These are phyloP conservation scores for Drosophila ananassae DNA, from an alignment of 1,140 invertebrate species.

Conservation along the genomic window DNA sequence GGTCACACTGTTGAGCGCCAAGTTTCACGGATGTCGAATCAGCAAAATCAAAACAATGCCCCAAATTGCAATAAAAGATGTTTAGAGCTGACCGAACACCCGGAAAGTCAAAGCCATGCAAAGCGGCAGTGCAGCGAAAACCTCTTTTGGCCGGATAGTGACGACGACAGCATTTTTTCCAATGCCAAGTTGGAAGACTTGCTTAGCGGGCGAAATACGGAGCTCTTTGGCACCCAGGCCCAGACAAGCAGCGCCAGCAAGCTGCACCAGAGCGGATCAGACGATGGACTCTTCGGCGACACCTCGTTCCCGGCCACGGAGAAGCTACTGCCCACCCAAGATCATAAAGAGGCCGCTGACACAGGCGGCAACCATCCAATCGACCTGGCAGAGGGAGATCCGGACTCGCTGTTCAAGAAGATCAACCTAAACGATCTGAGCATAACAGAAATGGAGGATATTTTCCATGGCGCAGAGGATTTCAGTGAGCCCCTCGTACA, in stretches of 20 bases:
- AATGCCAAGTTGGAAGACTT: slow-evolving; percentile 61
- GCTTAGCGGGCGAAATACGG: slow-evolving; percentile 33
- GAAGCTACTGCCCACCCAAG: not conserved
- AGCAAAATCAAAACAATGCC: slow-evolving; percentile 16
- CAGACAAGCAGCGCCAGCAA: slow-evolving; percentile 19
- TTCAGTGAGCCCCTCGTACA: slow-evolving; percentile 47
- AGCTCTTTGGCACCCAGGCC: slow-evolving; percentile 41
- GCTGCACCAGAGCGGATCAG: slow-evolving; percentile 26
- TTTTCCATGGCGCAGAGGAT: slow-evolving; percentile 56
- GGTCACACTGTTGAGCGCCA: slow-evolving; percentile 17
- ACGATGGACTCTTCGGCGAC: slow-evolving; percentile 69
- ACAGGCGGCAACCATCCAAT: slow-evolving; percentile 9
- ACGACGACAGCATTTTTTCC: slow-evolving; percentile 71
- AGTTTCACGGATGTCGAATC: slow-evolving; percentile 17
- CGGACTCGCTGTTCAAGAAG: slow-evolving; percentile 49
- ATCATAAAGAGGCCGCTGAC: not conserved
- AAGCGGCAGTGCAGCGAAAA: slow-evolving; percentile 42
- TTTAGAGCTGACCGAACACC: slow-evolving; percentile 10
- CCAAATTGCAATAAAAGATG: slow-evolving; percentile 18
- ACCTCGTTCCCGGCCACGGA: slow-evolving; percentile 35
- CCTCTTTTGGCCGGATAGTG: slow-evolving; percentile 64
- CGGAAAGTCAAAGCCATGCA: slow-evolving; percentile 10
- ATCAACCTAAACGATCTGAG: slow-evolving; percentile 63
- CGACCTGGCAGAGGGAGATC: slow-evolving; percentile 18
- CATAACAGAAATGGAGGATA: slow-evolving; percentile 46